Base-by-base conservation (phyloP, 2,888 invertebrate genomes). In the Deladenus siricidicola region DNA sequence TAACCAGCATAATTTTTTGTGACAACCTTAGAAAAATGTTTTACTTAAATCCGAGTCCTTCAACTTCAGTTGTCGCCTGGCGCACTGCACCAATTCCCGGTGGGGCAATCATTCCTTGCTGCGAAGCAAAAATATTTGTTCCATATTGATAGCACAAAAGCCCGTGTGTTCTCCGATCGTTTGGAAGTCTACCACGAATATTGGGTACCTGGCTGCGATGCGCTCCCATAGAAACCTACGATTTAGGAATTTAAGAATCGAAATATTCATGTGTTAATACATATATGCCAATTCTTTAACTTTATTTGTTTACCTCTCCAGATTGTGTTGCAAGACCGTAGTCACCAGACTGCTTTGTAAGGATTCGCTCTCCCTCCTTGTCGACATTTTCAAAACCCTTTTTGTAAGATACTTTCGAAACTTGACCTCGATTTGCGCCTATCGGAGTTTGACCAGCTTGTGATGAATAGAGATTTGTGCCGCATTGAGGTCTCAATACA, bases 61-160 rank as follows among this genome's bases (percentile, higher is more conserved):
- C 77, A 61, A 77, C 74, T 56, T 73, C 73, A 43, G 68, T 72
- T 52, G 77, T 78, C 17, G 74, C 75, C 60, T 77, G 74, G 43
- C 77, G 74, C 55, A 76, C 73, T 44, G 77, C 77, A 52, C 77
- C 77, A 28, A 61, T 21, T 29, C 68, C 68, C 19, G 69, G 68
- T 17, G 69, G 63, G 8, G 70, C 71, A 23, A 62, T 62, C 79
- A 78, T 78, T 57, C 79, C 79, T 54, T 73, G 68, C 62, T 79
- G 79, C 21, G 73, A 76, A 43, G 78, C 77, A 67, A 75, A 79
- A 49, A 76, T 62, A 66, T 79, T 79, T 28, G 79, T 78, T 58
- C 78, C 76, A 55, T 74, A 73, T 63, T 79, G 79, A 67, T 73
- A 79, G 69, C 76, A 78, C 21, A 78, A 66, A 58, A 76, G 68